phyloP scores from a whole-genome alignment of 2,797 vertebrate species.

The Esox masquinongy region DNA sequence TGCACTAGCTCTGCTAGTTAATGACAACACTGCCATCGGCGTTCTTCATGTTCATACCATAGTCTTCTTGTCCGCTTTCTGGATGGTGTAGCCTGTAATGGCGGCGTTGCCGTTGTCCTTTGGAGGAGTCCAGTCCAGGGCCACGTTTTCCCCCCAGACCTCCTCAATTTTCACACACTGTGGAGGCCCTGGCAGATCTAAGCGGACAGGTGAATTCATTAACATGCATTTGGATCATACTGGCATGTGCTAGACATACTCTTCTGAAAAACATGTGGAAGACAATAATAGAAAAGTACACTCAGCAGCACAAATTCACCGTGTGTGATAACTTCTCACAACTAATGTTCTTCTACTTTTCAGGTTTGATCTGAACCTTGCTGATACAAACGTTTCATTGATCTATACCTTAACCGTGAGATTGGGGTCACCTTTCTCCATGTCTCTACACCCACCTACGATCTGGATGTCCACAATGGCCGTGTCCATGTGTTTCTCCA shows the following conservation, averaged over 20 bases:
- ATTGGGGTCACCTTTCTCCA: neutral
- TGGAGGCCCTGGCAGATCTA: slow-evolving; percentile 94
- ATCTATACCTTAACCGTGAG: neutral
- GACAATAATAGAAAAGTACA: no score
- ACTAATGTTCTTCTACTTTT: neutral
- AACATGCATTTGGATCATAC: neutral
- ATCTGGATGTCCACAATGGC: slow-evolving; percentile 92
- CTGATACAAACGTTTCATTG: neutral
- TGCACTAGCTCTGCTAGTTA: no score
- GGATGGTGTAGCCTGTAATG: slow-evolving; percentile 96
- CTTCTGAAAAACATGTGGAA: neutral
- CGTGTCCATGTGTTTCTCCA: slow-evolving; percentile 87
- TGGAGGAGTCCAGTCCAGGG: slow-evolving; percentile 91
- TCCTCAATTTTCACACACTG: slow-evolving; percentile 88
- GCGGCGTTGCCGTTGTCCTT: slow-evolving; percentile 92
- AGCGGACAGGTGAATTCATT: neutral
- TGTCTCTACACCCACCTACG: slow-evolving; percentile 79
- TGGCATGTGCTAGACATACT: neutral
- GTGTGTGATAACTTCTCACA: neutral
- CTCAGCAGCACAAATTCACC: no score
- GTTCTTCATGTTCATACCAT: slow-evolving; percentile 80
- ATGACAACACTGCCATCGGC: neutral
- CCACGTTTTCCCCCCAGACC: slow-evolving; percentile 95
- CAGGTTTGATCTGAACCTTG: neutral
- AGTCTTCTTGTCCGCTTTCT: slow-evolving; percentile 98